Evolutionary conservation across 2,888 invertebrate species (phyloP).

Genomic region (Aphelenchoides bicaudatus): DNA sequence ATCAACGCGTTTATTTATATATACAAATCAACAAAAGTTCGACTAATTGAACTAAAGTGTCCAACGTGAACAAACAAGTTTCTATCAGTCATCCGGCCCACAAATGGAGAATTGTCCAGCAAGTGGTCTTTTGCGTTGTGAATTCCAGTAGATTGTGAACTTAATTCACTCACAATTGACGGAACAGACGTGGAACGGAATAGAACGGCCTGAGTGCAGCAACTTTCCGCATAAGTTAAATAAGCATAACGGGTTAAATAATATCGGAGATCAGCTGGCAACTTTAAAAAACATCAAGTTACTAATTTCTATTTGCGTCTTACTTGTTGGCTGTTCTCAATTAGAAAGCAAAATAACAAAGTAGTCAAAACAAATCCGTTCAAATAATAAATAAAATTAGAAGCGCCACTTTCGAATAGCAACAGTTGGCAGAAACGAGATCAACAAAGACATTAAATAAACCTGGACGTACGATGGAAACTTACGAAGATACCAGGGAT

Average conservation of each 20-base stretch:
- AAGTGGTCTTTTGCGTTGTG: slow-evolving; percentile 46
- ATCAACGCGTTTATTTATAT: neutral
- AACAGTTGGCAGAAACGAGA: too few species aligned
- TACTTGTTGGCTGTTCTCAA: too few species aligned
- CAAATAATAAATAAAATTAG: too few species aligned
- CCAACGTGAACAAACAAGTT: slow-evolving; percentile 46
- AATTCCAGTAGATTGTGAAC: neutral
- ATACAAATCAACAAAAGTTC: neutral
- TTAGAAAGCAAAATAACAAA: too few species aligned
- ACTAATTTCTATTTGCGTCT: neutral
- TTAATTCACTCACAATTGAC: slow-evolving; percentile 20
- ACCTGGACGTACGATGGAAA: neutral
- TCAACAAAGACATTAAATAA: too few species aligned
- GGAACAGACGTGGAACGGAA: slow-evolving; percentile 27
- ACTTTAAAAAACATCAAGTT: slow-evolving; percentile 24
- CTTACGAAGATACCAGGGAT: neutral
- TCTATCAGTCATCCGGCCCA: slow-evolving; percentile 36
- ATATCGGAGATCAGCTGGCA: slow-evolving; percentile 36
- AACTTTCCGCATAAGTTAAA: slow-evolving; percentile 41
- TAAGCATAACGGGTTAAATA: slow-evolving; percentile 40
- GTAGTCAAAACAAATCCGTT: too few species aligned
- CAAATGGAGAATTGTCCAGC: slow-evolving; percentile 41
- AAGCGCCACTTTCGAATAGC: too few species aligned
- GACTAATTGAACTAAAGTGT: slow-evolving; percentile 14
- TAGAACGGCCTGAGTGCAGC: slow-evolving; percentile 47